phyloP scores from a whole-genome alignment of 2,888 invertebrate species.

The Nebria salina region DNA sequence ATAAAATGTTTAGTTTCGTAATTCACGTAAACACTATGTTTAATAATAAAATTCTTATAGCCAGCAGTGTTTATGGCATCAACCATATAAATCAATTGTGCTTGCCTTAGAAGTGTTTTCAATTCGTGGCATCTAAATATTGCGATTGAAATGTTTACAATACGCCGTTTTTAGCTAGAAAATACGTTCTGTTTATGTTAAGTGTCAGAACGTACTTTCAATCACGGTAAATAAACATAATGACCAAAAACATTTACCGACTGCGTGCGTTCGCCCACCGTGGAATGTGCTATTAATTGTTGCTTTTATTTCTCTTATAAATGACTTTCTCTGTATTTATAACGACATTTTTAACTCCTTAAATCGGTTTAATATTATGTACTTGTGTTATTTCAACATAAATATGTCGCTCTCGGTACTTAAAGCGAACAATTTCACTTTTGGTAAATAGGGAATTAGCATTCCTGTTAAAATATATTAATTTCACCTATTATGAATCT shows the following conservation, averaged over 20 bases:
- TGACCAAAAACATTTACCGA: background rate
- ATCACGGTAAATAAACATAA: background rate
- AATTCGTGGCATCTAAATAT: background rate
- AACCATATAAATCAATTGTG: conserved; percentile 22
- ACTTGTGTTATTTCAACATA: background rate
- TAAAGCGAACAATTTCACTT: background rate
- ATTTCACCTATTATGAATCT: background rate
- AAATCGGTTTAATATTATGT: background rate
- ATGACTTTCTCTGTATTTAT: background rate
- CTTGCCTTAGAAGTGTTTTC: conserved; percentile 4
- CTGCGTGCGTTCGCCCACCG: background rate
- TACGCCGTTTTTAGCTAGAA: conserved; percentile 9
- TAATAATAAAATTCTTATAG: conserved; percentile 7
- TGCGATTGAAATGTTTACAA: conserved; percentile 12
- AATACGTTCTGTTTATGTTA: conserved; percentile 2
- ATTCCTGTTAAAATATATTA: background rate
- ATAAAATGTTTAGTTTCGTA: background rate
- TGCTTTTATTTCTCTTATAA: background rate
- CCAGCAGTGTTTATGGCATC: conserved; percentile 2
- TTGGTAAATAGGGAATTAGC: background rate
- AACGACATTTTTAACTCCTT: background rate
- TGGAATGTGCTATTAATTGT: background rate
- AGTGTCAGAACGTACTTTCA: background rate
- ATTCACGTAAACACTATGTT: background rate
- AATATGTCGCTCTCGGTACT: background rate